Percentiles rank a stretch among this genome's conserved stretches.
Evolutionary conservation across 2,113 vertebrate genomes (phyloP).

Genomic region (Prionailurus viverrinus): DNA sequence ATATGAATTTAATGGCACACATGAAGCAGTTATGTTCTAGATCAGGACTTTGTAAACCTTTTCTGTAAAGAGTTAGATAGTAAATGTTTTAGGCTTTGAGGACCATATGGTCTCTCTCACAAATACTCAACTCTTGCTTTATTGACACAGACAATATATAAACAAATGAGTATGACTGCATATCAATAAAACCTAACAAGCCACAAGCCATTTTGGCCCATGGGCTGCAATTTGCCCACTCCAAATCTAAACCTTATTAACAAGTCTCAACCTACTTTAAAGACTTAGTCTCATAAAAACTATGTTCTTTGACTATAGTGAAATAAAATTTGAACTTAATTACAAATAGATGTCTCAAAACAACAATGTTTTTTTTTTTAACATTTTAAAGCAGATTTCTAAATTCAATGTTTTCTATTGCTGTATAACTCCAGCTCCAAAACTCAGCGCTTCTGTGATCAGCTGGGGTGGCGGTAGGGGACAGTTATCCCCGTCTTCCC

Average conservation of each 20-base stretch:
- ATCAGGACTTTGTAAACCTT: not conserved
- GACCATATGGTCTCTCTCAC: not conserved
- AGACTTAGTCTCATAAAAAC: not conserved
- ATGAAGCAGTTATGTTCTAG: not conserved
- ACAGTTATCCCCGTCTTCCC: not conserved
- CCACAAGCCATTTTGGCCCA: not conserved
- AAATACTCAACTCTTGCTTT: not conserved
- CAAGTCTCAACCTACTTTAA: not conserved
- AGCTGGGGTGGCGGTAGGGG: not conserved
- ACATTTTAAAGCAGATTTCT: not conserved
- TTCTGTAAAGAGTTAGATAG: not conserved
- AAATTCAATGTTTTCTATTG: not conserved
- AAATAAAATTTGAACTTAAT: not conserved
- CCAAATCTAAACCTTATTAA: not conserved
- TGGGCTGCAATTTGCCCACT: not conserved
- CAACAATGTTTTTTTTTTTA: not conserved
- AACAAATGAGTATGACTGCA: not conserved
- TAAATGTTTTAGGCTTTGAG: not conserved
- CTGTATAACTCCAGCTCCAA: not conserved
- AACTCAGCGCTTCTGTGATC: not conserved
- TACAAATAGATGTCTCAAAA: not conserved
- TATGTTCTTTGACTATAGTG: not conserved
- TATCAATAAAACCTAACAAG: not conserved
- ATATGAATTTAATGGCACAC: not conserved
- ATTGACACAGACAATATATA: not conserved